Conservation (phyloP, 2,113 vertebrate species). For the Pterocles gutturalis region DNA sequence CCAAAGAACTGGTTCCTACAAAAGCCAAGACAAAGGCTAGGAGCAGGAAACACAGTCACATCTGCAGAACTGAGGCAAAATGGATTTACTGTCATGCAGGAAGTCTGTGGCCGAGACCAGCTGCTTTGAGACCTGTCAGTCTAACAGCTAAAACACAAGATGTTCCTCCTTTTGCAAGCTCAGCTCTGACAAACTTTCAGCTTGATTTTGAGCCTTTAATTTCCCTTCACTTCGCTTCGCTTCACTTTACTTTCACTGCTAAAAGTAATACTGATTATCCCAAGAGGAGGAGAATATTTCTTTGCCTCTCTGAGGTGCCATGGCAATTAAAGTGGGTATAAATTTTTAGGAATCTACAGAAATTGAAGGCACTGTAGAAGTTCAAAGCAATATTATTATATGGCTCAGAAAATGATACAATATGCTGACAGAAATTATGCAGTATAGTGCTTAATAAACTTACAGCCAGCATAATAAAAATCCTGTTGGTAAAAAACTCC, state of each 20-base stretch:
- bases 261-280: constrained; percentile 7
- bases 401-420: constrained; percentile 63
- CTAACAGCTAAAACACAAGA: not conserved
- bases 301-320: not conserved
- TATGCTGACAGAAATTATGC: constrained; percentile 59
- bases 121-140: not conserved
- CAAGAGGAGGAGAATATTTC: not conserved
- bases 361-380: constrained; percentile 36
- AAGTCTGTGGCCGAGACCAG: not conserved
- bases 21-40: not conserved
- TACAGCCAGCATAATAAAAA: constrained; percentile 52
- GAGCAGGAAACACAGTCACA: not conserved
- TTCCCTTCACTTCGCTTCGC: constrained; percentile 6
- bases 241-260: not conserved
- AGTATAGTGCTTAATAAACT: constrained; percentile 66
- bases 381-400: constrained; percentile 71
- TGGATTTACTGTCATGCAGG: not conserved
- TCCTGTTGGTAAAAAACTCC: constrained; percentile 44
- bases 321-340: constrained; percentile 22
- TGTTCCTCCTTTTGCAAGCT: not conserved
- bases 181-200: not conserved
- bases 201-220: not conserved
- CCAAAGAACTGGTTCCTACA: not conserved
- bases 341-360: constrained; percentile 44
- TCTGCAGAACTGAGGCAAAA: not conserved